phyloP scores from a whole-genome alignment of 2,113 vertebrate species.

The Ia io region DNA sequence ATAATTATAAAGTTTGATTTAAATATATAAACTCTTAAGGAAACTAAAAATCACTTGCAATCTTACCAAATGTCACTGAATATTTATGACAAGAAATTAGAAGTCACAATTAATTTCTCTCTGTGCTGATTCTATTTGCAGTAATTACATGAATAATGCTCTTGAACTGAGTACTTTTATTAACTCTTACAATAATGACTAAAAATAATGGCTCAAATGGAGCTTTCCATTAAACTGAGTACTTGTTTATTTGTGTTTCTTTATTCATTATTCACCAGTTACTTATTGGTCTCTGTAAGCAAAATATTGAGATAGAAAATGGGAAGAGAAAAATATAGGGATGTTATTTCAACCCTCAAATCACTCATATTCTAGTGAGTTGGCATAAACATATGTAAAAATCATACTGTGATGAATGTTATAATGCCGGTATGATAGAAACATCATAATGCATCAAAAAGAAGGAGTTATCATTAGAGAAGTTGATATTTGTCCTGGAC shows the following conservation, averaged over 20 bases:
- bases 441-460: neutral
- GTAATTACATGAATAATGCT: conserved; percentile 65
- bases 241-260: neutral
- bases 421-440: neutral
- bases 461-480: neutral
- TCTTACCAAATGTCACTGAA: conserved; percentile 71
- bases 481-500: neutral
- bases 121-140: conserved; percentile 60
- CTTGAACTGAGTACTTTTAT: conserved; percentile 51
- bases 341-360: neutral
- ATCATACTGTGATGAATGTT: neutral
- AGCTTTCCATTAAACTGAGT: neutral
- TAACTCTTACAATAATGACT: conserved; percentile 61
- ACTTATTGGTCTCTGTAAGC: neutral
- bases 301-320: neutral
- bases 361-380: neutral
- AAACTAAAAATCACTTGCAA: conserved; percentile 65
- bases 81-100: conserved; percentile 78
- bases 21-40: conserved; percentile 63
- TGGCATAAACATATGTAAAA: neutral
- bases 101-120: conserved; percentile 67
- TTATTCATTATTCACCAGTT: neutral
- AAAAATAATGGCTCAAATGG: conserved; percentile 27
- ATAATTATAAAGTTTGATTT: conserved; percentile 70
- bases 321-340: neutral